Conservation (phyloP, 2,888 invertebrate genomes). For the Andrena chrysosceles region DNA sequence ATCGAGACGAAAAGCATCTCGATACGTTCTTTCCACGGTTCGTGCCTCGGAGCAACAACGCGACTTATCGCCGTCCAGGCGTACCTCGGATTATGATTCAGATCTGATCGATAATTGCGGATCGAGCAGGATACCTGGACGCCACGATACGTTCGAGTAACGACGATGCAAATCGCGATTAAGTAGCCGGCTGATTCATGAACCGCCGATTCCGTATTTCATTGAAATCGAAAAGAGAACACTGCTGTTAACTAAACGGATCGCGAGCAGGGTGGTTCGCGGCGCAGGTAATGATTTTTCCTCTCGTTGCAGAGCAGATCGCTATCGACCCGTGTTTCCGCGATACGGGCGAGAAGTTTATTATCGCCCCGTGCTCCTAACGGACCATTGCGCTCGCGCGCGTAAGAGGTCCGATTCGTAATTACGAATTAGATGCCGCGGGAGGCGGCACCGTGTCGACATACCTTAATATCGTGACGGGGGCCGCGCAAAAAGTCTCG, state of each 20-base stretch:
- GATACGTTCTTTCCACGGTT: conserved; percentile 10
- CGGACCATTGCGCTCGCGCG: conserved; percentile 15
- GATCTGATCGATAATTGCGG: conserved; percentile 38
- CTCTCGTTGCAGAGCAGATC: conserved; percentile 2
- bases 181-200: conserved; percentile 33
- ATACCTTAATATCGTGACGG: background rate
- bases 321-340: conserved; percentile 24
- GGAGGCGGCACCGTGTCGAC: background rate
- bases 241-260: conserved; percentile 37
- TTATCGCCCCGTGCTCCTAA: conserved; percentile 36
- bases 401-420: too few species aligned
- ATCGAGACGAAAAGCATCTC: background rate
- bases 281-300: conserved; percentile 14
- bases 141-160: conserved; percentile 17
- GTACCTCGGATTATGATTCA: conserved; percentile 37
- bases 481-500: background rate
- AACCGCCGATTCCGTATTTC: conserved; percentile 30
- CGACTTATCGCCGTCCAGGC: conserved; percentile 29
- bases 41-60: background rate
- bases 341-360: conserved; percentile 33
- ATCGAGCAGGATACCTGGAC: background rate
- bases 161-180: conserved; percentile 14
- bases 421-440: background rate
- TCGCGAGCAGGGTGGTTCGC: conserved; percentile 1
- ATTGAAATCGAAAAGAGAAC: conserved; percentile 16